Percentiles rank a stretch among this genome's conserved stretches.
Conservation (phyloP, 1,140 invertebrate species). For the Bombus sylvicola region DNA sequence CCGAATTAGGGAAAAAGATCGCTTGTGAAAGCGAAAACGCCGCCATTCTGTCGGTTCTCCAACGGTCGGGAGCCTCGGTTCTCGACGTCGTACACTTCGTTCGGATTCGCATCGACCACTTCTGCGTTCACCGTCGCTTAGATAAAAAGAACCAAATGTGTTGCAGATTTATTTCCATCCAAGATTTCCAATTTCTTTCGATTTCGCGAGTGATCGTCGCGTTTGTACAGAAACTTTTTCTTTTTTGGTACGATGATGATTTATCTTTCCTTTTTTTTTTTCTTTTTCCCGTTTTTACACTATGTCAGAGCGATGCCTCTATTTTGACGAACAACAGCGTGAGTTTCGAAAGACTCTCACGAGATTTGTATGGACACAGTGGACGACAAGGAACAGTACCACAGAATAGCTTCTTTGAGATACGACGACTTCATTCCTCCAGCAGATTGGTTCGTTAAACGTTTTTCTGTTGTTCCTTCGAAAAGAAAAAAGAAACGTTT, state of each 20-base stretch:
- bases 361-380: background rate
- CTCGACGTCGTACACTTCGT: conserved; percentile 52
- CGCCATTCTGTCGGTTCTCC: conserved; percentile 7
- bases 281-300: no score
- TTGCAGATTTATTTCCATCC: background rate
- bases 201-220: background rate
- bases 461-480: background rate
- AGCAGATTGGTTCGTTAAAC: background rate
- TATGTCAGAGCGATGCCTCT: background rate
- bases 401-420: background rate
- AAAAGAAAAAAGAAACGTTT: background rate
- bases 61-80: conserved; percentile 30
- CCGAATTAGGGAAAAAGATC: conserved; percentile 18
- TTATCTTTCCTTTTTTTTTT: background rate
- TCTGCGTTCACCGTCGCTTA: conserved; percentile 37
- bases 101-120: conserved; percentile 53
- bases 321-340: background rate
- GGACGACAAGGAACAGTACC: background rate
- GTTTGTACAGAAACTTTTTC: background rate
- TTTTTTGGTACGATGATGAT: background rate
- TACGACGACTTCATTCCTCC: background rate
- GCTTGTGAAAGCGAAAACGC: conserved; percentile 1
- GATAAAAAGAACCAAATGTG: background rate
- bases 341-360: background rate
- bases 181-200: background rate